A percentile compares a stretch with the other conserved stretches of the same genome.
Evolutionary conservation across 2,797 vertebrate species (phyloP).

Genomic region (Schizopygopsis pylzovi): DNA sequence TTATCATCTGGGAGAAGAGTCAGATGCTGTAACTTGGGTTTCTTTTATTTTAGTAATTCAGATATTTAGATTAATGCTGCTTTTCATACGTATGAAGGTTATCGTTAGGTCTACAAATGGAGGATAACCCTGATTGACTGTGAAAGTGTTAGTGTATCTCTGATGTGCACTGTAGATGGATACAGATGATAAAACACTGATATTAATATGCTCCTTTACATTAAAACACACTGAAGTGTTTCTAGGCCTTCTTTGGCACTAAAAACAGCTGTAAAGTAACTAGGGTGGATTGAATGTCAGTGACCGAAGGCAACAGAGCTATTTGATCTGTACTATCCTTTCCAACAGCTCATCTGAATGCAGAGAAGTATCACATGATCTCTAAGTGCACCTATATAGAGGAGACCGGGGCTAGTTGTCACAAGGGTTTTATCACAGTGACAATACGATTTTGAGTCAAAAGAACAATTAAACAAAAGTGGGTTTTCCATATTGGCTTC

Average conservation of each 20-base stretch:
- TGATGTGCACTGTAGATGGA: not conserved
- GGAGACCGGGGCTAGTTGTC: not conserved
- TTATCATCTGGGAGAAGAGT: not conserved
- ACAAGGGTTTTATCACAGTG: not conserved
- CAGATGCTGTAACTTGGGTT: not conserved
- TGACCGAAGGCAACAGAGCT: not conserved
- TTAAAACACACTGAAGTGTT: not conserved
- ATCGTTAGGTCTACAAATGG: not conserved
- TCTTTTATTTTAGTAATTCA: not conserved
- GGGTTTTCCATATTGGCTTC: not conserved
- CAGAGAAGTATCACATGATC: not conserved
- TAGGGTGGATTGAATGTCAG: conserved; percentile 38
- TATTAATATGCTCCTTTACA: not conserved
- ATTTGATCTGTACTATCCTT: conserved; percentile 15
- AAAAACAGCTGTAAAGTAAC: conserved; percentile 22
- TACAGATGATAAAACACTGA: not conserved
- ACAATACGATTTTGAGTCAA: not conserved
- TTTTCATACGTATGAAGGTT: not conserved
- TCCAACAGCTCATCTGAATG: conserved; percentile 17
- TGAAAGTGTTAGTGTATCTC: not conserved
- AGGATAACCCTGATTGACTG: not conserved
- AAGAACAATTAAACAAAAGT: not conserved
- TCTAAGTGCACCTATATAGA: not conserved
- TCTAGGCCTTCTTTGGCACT: not conserved
- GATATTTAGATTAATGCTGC: not conserved